Conservation (phyloP, 2,888 invertebrate genomes). For the Chymomyza caudatula region DNA sequence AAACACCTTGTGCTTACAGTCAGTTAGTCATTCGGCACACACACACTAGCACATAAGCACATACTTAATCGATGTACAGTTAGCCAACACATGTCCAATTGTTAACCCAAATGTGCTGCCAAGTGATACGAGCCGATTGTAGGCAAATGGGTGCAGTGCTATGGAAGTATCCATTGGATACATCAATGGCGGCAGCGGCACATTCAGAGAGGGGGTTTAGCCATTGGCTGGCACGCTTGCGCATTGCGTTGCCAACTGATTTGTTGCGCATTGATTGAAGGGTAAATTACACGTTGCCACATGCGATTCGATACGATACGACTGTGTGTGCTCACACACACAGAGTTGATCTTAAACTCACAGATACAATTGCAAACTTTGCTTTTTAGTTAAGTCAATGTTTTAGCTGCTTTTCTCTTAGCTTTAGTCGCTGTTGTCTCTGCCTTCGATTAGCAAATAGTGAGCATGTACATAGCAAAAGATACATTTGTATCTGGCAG, state of each 20-base stretch:
- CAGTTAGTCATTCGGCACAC: constrained; percentile 61
- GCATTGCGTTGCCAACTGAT: constrained; percentile 67
- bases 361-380: neutral
- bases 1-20: constrained; percentile 62
- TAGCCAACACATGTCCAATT: constrained; percentile 60
- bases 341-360: constrained; percentile 1
- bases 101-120: constrained; percentile 73
- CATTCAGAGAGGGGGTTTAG: neutral
- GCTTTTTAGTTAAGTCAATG: neutral
- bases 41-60: constrained; percentile 22
- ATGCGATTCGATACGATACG: constrained; percentile 54
- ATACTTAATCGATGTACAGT: constrained; percentile 57
- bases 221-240: constrained; percentile 54
- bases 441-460: constrained; percentile 26
- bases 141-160: neutral
- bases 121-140: constrained; percentile 45
- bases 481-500: constrained; percentile 17
- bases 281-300: constrained; percentile 72
- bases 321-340: constrained; percentile 23
- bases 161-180: neutral
- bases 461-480: constrained; percentile 27
- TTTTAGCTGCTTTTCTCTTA: neutral
- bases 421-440: neutral
- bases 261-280: constrained; percentile 72
- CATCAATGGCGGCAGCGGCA: neutral